These are phyloP conservation scores for Hippasteria phrygiana DNA, from an alignment of 53 echinoderm and acorn worm species.

Conservation along the genomic window DNA sequence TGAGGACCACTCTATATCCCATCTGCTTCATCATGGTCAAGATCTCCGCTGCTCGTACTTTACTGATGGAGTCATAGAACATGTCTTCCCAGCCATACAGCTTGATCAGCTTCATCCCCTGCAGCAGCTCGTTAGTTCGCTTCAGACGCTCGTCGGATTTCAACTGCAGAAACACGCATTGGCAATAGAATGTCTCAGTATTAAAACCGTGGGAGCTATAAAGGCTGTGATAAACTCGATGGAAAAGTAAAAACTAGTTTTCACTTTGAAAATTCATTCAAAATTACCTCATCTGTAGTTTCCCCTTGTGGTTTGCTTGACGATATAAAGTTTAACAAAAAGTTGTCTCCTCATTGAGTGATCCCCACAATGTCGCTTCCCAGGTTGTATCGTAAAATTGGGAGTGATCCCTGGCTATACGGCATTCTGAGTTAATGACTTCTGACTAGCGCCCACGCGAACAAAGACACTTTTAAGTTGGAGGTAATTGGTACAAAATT, in stretches of 20 bases:
- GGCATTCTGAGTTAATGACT: too few species aligned
- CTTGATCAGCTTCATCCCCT: constrained; percentile 81
- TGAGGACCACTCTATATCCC: constrained; percentile 51
- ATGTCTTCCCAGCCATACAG: constrained; percentile 82
- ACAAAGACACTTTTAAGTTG: too few species aligned
- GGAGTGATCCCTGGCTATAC: too few species aligned
- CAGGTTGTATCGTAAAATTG: too few species aligned
- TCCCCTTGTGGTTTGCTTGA: too few species aligned
- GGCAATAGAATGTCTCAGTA: not conserved
- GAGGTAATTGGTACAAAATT: too few species aligned
- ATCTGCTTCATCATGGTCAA: constrained; percentile 61
- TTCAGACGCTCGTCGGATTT: constrained; percentile 81
- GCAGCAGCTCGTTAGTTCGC: constrained; percentile 75
- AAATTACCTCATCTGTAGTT: too few species aligned
- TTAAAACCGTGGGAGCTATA: not conserved
- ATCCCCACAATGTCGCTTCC: too few species aligned
- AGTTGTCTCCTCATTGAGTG: too few species aligned
- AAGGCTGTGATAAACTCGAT: not conserved
- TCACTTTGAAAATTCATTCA: too few species aligned
- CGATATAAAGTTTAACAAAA: too few species aligned
- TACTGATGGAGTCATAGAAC: constrained; percentile 66
- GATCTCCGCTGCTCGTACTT: constrained; percentile 66
- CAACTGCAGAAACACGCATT: not conserved
- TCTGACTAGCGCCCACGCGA: too few species aligned
- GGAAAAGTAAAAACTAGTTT: not conserved